Conservation (phyloP, 2,888 invertebrate species). For the Nasonovia ribisnigri region DNA sequence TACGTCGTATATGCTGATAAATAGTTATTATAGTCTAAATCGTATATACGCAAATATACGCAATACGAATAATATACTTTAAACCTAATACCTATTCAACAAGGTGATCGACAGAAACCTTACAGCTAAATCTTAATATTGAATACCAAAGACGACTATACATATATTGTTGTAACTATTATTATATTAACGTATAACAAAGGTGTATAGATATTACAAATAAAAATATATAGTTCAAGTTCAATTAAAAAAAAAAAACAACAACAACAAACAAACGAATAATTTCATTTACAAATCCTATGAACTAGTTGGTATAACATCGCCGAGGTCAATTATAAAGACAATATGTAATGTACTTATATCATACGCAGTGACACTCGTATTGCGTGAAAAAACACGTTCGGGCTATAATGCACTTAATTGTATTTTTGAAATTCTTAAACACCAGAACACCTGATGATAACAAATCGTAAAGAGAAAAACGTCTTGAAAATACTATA, state of each 20-base stretch:
- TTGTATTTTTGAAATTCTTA: not conserved
- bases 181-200: not conserved
- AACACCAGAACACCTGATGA: not conserved
- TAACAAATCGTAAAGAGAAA: not conserved
- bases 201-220: not conserved
- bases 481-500: not conserved
- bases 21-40: no score
- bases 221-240: slow-evolving; percentile 44
- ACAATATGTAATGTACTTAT: not conserved
- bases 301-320: slow-evolving; percentile 4
- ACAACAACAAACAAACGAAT: not conserved
- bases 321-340: slow-evolving; percentile 19
- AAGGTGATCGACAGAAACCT: slow-evolving; percentile 20
- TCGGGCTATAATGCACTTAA: not conserved
- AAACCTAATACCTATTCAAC: not conserved
- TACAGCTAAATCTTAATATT: slow-evolving; percentile 1
- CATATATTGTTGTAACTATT: not conserved
- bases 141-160: not conserved
- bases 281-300: slow-evolving; percentile 20
- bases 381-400: not conserved
- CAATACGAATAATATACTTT: not conserved
- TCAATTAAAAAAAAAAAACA: slow-evolving; percentile 19
- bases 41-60: not conserved
- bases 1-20: not conserved
- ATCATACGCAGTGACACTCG: not conserved